Evolutionary conservation across 2,888 invertebrate species (phyloP), one percentile per base, ranked within the genome.

Genomic region (Agrotis puta): DNA sequence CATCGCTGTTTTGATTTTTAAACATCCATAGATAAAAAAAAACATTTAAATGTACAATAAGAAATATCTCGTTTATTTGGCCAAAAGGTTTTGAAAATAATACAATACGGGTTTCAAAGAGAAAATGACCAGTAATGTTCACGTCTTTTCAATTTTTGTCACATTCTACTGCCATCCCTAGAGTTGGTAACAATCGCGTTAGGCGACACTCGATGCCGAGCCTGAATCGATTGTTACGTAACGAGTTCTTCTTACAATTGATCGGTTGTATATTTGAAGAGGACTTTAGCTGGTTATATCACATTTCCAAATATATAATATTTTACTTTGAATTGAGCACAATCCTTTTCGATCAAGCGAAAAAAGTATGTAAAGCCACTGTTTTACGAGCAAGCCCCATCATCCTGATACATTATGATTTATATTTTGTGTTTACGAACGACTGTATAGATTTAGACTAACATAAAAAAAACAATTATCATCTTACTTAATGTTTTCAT

Each of bases 181-280:
- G 57, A 68, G 51, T 58, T 22, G 24, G 70, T 27, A 39, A 77
- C 79, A 84, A 84, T 82, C 74, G 68, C 58, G 70, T 77, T 68
- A 62, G 72, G 43, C 53, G 63, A 51, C 70, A 82, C 64, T 76
- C 79, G 66, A 58, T 64, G 70, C 56, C 18, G 66, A 57, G 27
- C 72, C 64, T 27, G 27, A 66, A 74, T 82, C 82, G 73, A 76
- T 82, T 82, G 71, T 76, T 71, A 57, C 24, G 50, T 72, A 82
- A 84, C 67, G 53, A 64, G 50, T 24, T 73, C 64, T 39, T 71
- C 56, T 66, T 64, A 48, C 56, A 43, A 69, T 74, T 63, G 54
- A 65, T 59, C 81, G 65, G 24, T 76, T 66, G 66, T 67, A 43
- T 70, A 64, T 67, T 74, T 48, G 33, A 14, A 56, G 20, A 13